These are phyloP conservation scores for Aricia artaxerxes DNA, from an alignment of 2,888 invertebrate species.

Conservation along the genomic window DNA sequence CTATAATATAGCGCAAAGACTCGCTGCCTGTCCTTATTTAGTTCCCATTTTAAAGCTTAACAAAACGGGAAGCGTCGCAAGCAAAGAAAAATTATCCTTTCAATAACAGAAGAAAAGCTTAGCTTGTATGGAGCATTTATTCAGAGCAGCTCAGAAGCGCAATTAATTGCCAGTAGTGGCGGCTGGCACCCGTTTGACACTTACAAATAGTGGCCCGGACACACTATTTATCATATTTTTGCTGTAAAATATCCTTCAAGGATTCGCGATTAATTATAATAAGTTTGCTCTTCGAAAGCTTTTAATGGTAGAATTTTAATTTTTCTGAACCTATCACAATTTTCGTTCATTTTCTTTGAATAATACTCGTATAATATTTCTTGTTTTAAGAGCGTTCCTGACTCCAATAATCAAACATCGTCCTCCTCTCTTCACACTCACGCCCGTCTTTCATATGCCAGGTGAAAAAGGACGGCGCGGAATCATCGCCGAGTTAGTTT, in stretches of 20 bases:
- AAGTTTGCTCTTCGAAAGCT: not conserved
- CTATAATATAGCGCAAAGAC: too few relatives aligned
- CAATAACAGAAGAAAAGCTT: not conserved
- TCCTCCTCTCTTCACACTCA: too few relatives aligned
- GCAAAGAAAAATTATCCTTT: not conserved
- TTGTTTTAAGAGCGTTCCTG: too few relatives aligned
- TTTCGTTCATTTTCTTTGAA: too few relatives aligned
- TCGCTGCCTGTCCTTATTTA: not conserved
- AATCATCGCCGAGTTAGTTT: too few relatives aligned
- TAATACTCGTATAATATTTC: too few relatives aligned
- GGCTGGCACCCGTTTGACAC: not conserved
- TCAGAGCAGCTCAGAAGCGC: not conserved
- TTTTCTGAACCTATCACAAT: too few relatives aligned
- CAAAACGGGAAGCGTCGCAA: not conserved
- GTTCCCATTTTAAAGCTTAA: not conserved
- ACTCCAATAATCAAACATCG: too few relatives aligned
- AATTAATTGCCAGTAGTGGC: not conserved
- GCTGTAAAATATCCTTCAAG: constrained; percentile 6
- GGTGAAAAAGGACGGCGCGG: too few relatives aligned
- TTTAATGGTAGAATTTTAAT: not conserved
- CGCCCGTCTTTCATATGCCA: too few relatives aligned
- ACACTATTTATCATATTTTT: constrained; percentile 20
- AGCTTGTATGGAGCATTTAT: not conserved
- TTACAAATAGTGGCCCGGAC: constrained; percentile 8
- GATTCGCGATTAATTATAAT: not conserved